These are phyloP conservation scores for Tragelaphus buxtoni DNA, from an alignment of 2,113 vertebrate genomes.

Conservation along the genomic window DNA sequence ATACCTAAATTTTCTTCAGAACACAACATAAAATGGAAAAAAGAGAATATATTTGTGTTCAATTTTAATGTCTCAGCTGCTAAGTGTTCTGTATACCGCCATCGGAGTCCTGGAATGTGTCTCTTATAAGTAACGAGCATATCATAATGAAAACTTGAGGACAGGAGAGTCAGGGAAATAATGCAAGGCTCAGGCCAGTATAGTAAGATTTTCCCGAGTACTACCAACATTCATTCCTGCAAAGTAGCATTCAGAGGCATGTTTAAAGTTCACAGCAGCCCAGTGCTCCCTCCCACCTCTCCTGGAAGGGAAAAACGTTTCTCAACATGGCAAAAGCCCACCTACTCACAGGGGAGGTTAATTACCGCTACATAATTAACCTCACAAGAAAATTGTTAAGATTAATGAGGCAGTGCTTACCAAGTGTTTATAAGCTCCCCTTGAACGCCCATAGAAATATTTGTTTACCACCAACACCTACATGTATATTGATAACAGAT, in stretches of 20 bases:
- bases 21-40: neutral
- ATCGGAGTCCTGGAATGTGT: neutral
- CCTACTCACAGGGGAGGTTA: constrained; percentile 63
- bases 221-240: neutral
- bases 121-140: constrained; percentile 27
- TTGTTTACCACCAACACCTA: constrained; percentile 43
- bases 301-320: constrained; percentile 28
- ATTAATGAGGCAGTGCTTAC: constrained; percentile 58
- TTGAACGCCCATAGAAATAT: constrained; percentile 31
- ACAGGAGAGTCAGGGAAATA: neutral
- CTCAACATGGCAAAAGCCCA: constrained; percentile 41
- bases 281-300: neutral
- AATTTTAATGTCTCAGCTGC: constrained; percentile 15
- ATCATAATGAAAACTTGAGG: neutral
- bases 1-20: neutral
- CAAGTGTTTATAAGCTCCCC: constrained; percentile 37
- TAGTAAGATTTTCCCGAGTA: neutral
- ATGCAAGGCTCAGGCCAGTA: neutral
- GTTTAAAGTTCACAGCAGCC: neutral
- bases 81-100: neutral
- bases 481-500: neutral
- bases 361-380: constrained; percentile 61
- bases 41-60: neutral
- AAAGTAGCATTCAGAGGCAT: neutral
- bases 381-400: constrained; percentile 55